Conservation (phyloP, 2,888 invertebrate genomes). For the Andrena dorsata region DNA sequence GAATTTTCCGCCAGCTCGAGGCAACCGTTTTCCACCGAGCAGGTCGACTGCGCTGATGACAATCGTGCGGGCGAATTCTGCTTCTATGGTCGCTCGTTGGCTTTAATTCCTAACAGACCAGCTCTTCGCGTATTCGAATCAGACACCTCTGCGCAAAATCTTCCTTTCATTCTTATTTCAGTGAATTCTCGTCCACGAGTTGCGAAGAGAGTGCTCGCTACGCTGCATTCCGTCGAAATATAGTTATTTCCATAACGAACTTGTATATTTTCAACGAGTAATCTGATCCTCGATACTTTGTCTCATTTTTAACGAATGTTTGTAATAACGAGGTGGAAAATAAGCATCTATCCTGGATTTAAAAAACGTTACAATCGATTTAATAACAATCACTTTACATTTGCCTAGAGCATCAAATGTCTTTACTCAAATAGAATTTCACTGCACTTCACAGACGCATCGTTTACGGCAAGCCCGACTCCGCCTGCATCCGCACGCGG, state of each 20-base stretch:
- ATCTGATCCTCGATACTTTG: no score
- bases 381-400: neutral
- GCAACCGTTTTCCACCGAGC: neutral
- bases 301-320: no score
- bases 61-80: neutral
- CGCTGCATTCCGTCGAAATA: neutral
- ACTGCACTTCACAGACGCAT: neutral
- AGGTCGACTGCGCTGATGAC: neutral
- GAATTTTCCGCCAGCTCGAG: constrained; percentile 16
- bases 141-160: neutral
- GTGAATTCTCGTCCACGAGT: neutral
- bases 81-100: neutral
- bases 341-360: no score
- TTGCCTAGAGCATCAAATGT: neutral
- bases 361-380: no score
- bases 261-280: no score
- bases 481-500: neutral
- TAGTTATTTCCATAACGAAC: no score
- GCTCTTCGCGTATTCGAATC: neutral
- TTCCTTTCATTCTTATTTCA: neutral
- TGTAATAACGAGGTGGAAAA: no score
- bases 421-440: neutral
- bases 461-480: neutral
- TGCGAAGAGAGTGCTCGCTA: neutral
- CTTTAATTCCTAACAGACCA: neutral